Evolutionary conservation across 2,113 vertebrate genomes (phyloP), one percentile per base, ranked within the genome.

Genomic region (Callorhinus ursinus): DNA sequence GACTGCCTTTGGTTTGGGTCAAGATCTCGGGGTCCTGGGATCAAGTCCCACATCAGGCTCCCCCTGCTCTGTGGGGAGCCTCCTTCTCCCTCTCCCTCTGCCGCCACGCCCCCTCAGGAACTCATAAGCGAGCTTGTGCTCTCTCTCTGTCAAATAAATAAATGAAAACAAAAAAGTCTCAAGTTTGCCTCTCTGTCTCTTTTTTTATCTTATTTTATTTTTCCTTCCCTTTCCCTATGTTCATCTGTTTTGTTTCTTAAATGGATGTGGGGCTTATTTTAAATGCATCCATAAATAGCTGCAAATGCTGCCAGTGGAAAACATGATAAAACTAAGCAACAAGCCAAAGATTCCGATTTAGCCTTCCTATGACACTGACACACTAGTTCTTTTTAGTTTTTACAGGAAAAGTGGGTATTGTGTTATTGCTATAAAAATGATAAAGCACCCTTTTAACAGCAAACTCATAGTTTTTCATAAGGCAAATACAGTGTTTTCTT

Each of bases 221-320:
- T 69, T 69, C 65, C 65, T n/a, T 69, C 65, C 16, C 65, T n/a
- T 69, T 28, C 65, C 65, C 33, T 69, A 19, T n/a, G 65, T 69
- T 69, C 31, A 19, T 69, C 33, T 18, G 2, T 67, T 67, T 33
- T 69, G 65, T 69, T 69, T 69, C 65, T 69, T 69, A 69, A 33
- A 69, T 87, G 92, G 55, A 80, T 76, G 10, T 51, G 51, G 36
- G 19, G 4, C 36, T 95, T 89, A 79, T 81, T 97, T 97, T 95
- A 96, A 97, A 57, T 96, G 39, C 2, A 11, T 93, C 93, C 39
- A 46, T 93, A 67, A 59, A 92, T 46, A 97, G 39, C 83, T 90
- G n/a, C 42, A 90, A 67, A 77, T 92, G 51, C 36, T 92, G 36
- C 76, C 95, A 33, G 36, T 93, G 46, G 65, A 72, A 22, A 94